Conservation (phyloP, 2,888 invertebrate species). For the Polymixis flavicincta region DNA sequence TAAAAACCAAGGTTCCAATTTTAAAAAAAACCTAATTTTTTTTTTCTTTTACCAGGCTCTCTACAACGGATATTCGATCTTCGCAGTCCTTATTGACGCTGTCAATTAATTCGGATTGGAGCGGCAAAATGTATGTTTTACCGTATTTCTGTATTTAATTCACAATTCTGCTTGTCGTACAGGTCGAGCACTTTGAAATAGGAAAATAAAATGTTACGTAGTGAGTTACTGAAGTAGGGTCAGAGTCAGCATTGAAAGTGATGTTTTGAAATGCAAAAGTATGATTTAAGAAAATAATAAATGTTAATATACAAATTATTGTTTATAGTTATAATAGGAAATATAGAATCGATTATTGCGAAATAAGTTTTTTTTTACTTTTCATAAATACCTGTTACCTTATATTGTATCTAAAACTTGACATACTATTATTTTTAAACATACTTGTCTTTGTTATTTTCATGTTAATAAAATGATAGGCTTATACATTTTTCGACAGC, state of each 20-base stretch:
- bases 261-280: not conserved
- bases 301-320: not conserved
- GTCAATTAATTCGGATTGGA: constrained; percentile 73
- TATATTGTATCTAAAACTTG: too few relatives aligned
- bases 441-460: too few relatives aligned
- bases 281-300: too few relatives aligned
- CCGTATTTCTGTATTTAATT: constrained; percentile 29
- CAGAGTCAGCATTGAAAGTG: not conserved
- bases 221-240: not conserved
- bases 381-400: not conserved
- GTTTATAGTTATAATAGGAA: not conserved
- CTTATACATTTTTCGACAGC: too few relatives aligned
- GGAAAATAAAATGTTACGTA: constrained; percentile 31
- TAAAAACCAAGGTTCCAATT: too few relatives aligned
- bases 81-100: constrained; percentile 82
- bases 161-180: constrained; percentile 4
- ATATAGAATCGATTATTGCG: not conserved
- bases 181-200: constrained; percentile 8
- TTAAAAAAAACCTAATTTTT: too few relatives aligned
- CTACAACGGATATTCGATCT: constrained; percentile 86
- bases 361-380: not conserved
- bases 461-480: too few relatives aligned
- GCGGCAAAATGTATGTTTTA: not conserved
- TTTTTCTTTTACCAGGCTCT: constrained; percentile 76
- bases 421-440: too few relatives aligned